Evolutionary conservation across 2,113 vertebrate species (phyloP), one percentile per base, ranked within the genome.

Genomic region (Uria lomvia): DNA sequence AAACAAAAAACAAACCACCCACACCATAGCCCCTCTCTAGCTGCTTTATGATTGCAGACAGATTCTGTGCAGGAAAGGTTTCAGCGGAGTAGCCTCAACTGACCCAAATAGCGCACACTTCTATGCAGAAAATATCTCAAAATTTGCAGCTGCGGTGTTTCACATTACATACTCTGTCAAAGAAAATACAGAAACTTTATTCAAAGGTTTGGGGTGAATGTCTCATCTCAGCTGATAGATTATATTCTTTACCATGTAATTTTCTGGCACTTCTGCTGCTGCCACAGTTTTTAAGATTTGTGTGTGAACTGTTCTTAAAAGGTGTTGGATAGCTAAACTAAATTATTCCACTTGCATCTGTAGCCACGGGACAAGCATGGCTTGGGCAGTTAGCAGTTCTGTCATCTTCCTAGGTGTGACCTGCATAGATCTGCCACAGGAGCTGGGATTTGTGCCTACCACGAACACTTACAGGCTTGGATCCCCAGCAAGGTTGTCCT

Each of bases 381-480:
- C 34, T 65, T 26, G 34, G 70, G 26, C 42, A 49, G 32, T 7
- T 58, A 30, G 19, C 59, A 47, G 36, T 47, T 56, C 45, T 43
- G 11, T 9, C 43, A 9, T 88, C 24, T 55, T 53, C 42, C 59
- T 42, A 42, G 42, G 40, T 82, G 8, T 58, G 60, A 52, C 49
- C 55, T n/a, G 3, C 15, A 12, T 5, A 49, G 60, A 11, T 59
- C 32, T 76, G 50, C 53, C 8, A 0, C 1, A 32, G 70, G 36
- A 68, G 30, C 45, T 71, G 58, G 50, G 19, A 36, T n/a, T 34
- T 34, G 18, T 71, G 52, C 59, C 75, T 55, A 2, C 50, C n/a
- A 22, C 2, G 1, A 12, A 16, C 45, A 23, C 14, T 26, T 3
- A 21, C 0, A 1, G 16, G 12, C 49, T 72, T 45, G 29, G 23